phyloP scores from a whole-genome alignment of 2,113 vertebrate species.

The Zootoca vivipara region DNA sequence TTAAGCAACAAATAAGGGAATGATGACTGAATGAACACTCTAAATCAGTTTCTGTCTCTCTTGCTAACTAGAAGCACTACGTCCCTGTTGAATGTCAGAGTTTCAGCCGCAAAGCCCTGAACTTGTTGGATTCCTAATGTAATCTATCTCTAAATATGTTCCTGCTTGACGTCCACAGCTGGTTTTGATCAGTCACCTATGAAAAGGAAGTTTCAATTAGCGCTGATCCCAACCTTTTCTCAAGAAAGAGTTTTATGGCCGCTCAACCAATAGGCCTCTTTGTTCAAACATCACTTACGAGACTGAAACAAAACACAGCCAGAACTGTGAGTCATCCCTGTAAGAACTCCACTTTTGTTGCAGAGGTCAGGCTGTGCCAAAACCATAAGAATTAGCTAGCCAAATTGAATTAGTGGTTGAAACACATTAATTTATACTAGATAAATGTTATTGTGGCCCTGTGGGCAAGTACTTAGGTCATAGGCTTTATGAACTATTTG shows the following conservation, averaged over 20 bases:
- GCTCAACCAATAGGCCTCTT: slow-evolving; percentile 63
- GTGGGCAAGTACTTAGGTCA: slow-evolving; percentile 75
- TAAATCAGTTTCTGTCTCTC: background rate
- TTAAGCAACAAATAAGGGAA: background rate
- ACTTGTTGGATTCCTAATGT: slow-evolving; percentile 59
- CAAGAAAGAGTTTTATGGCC: slow-evolving; percentile 69
- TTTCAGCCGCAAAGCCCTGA: slow-evolving; percentile 45
- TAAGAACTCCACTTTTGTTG: slow-evolving; percentile 60
- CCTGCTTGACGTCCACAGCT: slow-evolving; percentile 69
- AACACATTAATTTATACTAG: slow-evolving; percentile 80
- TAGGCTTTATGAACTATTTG: slow-evolving; percentile 75
- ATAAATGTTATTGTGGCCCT: slow-evolving; percentile 82
- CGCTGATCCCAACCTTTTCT: slow-evolving; percentile 62
- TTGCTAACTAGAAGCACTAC: slow-evolving; percentile 42
- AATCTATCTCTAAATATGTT: slow-evolving; percentile 63
- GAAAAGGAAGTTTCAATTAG: slow-evolving; percentile 81
- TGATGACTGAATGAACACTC: background rate
- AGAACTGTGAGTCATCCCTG: slow-evolving; percentile 67
- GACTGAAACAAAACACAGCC: slow-evolving; percentile 47
- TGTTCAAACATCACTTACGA: slow-evolving; percentile 48
- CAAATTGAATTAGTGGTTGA: slow-evolving; percentile 78
- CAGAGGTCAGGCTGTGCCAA: slow-evolving; percentile 68
- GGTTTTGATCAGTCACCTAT: slow-evolving; percentile 76
- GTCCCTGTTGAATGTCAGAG: slow-evolving; percentile 12
- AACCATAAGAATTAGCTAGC: slow-evolving; percentile 73